These are phyloP conservation scores for Dysmachus trigonus DNA, from an alignment of 2,888 invertebrate species.

Conservation along the genomic window DNA sequence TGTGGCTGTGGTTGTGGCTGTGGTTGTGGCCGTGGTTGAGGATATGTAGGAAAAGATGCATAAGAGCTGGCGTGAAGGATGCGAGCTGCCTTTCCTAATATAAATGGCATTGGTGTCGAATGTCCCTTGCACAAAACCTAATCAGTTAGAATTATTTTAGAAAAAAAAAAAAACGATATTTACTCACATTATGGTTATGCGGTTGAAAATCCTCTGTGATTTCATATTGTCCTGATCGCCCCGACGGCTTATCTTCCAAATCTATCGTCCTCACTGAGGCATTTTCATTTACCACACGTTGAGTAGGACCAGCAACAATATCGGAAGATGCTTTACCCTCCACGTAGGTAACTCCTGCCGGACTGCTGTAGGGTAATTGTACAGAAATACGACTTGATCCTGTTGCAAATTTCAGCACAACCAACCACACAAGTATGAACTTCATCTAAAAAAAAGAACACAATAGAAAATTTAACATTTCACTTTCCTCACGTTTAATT, in stretches of 20 bases:
- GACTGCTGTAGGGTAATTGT: slow-evolving; percentile 56
- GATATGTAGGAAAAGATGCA: neutral
- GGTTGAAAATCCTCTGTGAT: neutral
- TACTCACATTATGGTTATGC: neutral
- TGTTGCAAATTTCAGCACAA: neutral
- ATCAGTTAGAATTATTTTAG: neutral
- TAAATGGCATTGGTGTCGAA: neutral
- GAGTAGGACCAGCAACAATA: slow-evolving; percentile 55
- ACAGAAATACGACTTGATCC: neutral
- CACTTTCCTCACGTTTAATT: neutral
- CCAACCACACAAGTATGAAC: slow-evolving; percentile 19
- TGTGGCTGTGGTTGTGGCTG: neutral
- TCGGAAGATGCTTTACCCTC: slow-evolving; percentile 59
- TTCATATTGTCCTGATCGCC: neutral
- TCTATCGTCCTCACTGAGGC: neutral
- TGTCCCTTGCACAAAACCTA: slow-evolving; percentile 11
- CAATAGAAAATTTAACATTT: neutral
- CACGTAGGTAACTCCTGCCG: slow-evolving; percentile 68
- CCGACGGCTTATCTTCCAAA: neutral
- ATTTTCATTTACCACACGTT: neutral
- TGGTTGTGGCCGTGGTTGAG: neutral
- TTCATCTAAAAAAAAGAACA: slow-evolving; percentile 25
- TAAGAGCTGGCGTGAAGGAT: neutral
- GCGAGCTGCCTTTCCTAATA: neutral
- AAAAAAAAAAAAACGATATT: neutral